These are phyloP conservation scores for Pampus argenteus DNA, from an alignment of 2,797 vertebrate genomes.

Conservation along the genomic window DNA sequence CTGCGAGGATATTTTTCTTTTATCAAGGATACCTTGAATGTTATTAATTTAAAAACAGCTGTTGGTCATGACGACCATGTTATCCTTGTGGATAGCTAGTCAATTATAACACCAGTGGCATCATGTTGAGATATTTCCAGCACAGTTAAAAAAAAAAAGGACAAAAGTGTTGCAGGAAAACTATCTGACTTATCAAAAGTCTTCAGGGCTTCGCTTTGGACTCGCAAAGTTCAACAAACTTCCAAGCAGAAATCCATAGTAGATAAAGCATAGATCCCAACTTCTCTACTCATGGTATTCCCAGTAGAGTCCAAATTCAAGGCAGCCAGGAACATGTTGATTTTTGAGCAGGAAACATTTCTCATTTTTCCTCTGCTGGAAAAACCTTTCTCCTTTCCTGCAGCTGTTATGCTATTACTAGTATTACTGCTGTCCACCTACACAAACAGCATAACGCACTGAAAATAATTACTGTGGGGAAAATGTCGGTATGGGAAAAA, in stretches of 20 bases:
- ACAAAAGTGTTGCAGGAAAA: background rate
- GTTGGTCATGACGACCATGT: conserved; percentile 2
- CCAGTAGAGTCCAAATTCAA: conserved; percentile 10
- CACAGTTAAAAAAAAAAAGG: background rate
- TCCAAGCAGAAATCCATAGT: conserved; percentile 10
- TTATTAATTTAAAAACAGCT: conserved; percentile 34
- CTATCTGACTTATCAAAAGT: conserved; percentile 17
- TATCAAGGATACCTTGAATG: conserved; percentile 20
- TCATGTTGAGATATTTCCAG: conserved; percentile 8
- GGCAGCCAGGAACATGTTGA: conserved; percentile 19
- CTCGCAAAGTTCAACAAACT: background rate
- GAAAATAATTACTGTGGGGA: conserved; percentile 6
- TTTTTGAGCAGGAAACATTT: background rate
- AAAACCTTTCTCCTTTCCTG: background rate
- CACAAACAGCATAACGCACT: conserved; percentile 20
- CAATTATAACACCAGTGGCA: background rate
- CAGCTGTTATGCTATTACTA: conserved; percentile 12
- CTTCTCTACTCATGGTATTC: conserved; percentile 8
- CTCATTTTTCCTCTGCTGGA: background rate
- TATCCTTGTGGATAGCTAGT: background rate
- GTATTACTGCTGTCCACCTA: conserved; percentile 23
- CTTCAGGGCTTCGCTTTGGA: conserved; percentile 9
- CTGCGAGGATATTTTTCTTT: conserved; percentile 36
- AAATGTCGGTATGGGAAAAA: background rate
- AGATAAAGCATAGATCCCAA: background rate